A percentile compares a stretch with the other conserved stretches of the same genome.
Evolutionary conservation across 2,888 invertebrate species (phyloP).

Genomic region (Melinaea marsaeus): DNA sequence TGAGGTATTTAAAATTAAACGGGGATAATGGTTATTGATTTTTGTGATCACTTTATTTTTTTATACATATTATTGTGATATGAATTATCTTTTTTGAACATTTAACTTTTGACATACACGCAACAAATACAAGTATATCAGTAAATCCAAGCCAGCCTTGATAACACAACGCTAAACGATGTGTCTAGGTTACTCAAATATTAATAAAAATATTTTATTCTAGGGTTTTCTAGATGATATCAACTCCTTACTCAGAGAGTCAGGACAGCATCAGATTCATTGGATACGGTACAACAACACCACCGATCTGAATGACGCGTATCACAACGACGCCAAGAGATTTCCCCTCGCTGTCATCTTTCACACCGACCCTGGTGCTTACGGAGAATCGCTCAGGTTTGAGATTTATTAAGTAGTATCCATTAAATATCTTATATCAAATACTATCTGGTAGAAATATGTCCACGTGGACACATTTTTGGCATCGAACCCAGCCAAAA

Average conservation of each 20-base stretch:
- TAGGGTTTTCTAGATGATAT: conserved; percentile 81
- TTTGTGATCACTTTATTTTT: too few species aligned
- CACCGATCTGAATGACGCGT: conserved; percentile 82
- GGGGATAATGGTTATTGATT: too few species aligned
- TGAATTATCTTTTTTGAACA: too few species aligned
- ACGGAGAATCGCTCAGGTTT: conserved; percentile 69
- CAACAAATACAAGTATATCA: too few species aligned
- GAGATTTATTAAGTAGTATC: not conserved
- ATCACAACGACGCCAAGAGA: conserved; percentile 80
- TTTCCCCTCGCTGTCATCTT: conserved; percentile 86
- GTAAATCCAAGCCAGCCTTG: too few species aligned
- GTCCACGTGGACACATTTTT: too few species aligned
- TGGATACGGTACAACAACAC: conserved; percentile 82
- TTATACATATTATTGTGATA: too few species aligned
- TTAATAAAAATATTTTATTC: conserved; percentile 12
- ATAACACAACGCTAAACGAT: not conserved
- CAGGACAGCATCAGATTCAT: conserved; percentile 76
- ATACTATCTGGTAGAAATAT: too few species aligned
- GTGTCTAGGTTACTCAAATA: not conserved
- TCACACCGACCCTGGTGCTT: conserved; percentile 67
- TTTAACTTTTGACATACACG: too few species aligned
- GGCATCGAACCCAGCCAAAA: too few species aligned
- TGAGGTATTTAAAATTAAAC: too few species aligned
- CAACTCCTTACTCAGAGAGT: conserved; percentile 78
- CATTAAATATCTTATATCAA: too few species aligned